Evolutionary conservation across 2,888 invertebrate genomes (phyloP).

Genomic region (Ctena decussata): DNA sequence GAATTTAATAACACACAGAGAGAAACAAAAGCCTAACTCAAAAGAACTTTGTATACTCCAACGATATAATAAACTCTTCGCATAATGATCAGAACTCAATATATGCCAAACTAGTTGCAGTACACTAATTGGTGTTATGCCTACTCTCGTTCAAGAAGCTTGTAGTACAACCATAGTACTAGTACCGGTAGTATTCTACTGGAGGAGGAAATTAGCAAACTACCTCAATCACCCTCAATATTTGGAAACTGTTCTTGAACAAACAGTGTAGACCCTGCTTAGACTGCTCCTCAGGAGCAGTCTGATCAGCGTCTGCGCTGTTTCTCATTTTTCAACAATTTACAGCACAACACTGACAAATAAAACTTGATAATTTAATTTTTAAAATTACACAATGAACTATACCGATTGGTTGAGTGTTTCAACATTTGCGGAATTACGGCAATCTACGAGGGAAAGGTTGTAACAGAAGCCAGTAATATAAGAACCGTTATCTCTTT

Average conservation of each 20-base stretch:
- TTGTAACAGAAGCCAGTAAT: not conserved
- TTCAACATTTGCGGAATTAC: too few species aligned
- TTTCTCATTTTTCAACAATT: too few species aligned
- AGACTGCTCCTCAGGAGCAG: too few species aligned
- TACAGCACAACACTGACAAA: too few species aligned
- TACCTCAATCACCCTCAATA: too few species aligned
- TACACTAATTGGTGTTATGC: not conserved
- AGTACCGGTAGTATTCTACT: not conserved
- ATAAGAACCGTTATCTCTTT: not conserved
- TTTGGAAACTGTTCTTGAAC: too few species aligned
- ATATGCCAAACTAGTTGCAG: slow-evolving; percentile 2
- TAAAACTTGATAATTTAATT: too few species aligned
- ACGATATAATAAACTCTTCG: not conserved
- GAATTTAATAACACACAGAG: not conserved
- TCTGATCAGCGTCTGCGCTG: too few species aligned
- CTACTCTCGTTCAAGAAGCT: not conserved
- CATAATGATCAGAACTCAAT: not conserved
- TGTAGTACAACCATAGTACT: not conserved
- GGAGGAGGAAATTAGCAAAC: too few species aligned
- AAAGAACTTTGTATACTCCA: not conserved
- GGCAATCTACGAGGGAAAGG: not conserved
- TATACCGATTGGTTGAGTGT: too few species aligned
- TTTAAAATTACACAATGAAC: too few species aligned
- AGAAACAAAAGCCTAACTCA: not conserved
- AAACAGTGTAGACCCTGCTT: too few species aligned